Percentiles rank a stretch among this genome's conserved stretches.
phyloP scores from a whole-genome alignment of 2,797 vertebrate genomes.

The Gastrophryne carolinensis region DNA sequence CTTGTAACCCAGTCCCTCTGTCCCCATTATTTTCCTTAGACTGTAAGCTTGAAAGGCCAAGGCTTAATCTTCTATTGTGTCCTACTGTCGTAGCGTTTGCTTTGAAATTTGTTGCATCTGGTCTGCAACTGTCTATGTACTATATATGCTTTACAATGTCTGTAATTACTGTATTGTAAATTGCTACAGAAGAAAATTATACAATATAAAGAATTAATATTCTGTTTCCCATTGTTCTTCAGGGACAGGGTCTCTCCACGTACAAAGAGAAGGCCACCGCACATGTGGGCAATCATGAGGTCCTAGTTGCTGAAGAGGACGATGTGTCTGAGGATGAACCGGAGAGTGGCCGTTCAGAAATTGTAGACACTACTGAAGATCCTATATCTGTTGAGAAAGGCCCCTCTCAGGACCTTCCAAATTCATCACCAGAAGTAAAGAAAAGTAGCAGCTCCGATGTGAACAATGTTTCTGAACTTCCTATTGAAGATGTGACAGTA shows the following conservation, averaged over 20 bases:
- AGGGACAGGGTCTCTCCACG: background rate
- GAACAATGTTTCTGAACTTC: background rate
- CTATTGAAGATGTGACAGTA: background rate
- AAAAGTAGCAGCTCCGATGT: background rate
- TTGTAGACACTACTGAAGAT: background rate
- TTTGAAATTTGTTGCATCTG: too few species aligned
- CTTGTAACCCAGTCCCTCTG: too few species aligned
- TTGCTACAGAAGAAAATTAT: too few species aligned
- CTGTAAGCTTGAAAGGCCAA: too few species aligned
- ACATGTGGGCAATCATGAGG: background rate
- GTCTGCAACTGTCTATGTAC: too few species aligned
- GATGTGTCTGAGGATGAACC: background rate
- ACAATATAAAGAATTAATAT: too few species aligned
- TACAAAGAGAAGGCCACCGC: too few species aligned
- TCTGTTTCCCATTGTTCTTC: background rate
- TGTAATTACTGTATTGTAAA: too few species aligned
- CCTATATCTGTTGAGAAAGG: background rate
- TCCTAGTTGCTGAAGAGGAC: background rate
- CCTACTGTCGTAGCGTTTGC: too few species aligned
- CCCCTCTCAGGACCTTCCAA: background rate
- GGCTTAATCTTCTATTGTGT: too few species aligned
- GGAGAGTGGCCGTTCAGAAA: background rate
- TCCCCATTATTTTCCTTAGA: too few species aligned
- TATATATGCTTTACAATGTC: too few species aligned
- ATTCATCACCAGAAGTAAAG: background rate